Evolutionary conservation across 2,113 vertebrate genomes (phyloP).

Genomic region (Otis tarda): DNA sequence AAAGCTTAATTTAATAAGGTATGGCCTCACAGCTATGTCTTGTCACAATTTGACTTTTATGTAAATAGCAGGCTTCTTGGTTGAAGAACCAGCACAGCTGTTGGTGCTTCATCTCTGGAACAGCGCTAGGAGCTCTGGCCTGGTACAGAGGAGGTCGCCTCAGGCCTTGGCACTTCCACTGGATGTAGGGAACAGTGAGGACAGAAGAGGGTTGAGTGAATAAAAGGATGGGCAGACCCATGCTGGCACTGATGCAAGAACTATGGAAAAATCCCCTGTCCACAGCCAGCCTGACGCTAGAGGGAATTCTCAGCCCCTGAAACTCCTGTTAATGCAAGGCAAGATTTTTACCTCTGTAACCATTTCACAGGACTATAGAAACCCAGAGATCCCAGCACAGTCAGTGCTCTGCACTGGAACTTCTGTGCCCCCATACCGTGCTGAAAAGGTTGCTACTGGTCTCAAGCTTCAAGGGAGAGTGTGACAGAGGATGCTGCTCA

Average conservation of each 20-base stretch:
- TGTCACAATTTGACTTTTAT: background rate
- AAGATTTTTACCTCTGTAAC: background rate
- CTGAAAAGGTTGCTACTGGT: background rate
- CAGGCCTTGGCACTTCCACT: background rate
- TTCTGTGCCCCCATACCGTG: background rate
- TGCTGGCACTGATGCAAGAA: background rate
- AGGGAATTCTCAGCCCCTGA: background rate
- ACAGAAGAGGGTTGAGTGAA: background rate
- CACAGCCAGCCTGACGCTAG: background rate
- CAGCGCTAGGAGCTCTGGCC: background rate
- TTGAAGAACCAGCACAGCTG: background rate
- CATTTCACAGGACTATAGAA: background rate
- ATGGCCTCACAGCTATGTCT: background rate
- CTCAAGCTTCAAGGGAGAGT: background rate
- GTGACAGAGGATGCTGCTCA: background rate
- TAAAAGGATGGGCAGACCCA: background rate
- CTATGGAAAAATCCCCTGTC: background rate
- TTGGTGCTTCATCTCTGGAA: background rate
- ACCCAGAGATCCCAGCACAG: background rate
- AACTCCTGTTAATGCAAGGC: background rate
- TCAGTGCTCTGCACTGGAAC: background rate
- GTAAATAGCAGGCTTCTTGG: background rate
- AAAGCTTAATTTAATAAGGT: slow-evolving; percentile 63
- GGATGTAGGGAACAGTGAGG: background rate
- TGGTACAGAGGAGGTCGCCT: background rate